These are phyloP conservation scores for Imbricaverruca yamaguchii DNA, from an alignment of 2,888 invertebrate species.

Conservation along the genomic window DNA sequence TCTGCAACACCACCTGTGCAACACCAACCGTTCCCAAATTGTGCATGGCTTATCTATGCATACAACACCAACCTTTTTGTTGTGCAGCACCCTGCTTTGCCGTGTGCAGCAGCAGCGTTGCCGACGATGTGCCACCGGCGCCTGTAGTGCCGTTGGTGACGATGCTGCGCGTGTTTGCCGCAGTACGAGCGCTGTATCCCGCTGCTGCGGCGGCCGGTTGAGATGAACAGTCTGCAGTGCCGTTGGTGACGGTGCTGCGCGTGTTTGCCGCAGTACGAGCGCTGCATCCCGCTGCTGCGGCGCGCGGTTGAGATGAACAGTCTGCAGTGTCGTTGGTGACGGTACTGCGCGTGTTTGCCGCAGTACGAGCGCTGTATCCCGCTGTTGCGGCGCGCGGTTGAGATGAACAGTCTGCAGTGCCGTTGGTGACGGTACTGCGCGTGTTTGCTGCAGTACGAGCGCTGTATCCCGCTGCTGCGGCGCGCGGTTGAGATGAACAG, in stretches of 20 bases:
- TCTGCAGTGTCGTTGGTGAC: slow-evolving; percentile 73
- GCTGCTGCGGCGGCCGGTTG: slow-evolving; percentile 70
- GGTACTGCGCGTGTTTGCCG: slow-evolving; percentile 32
- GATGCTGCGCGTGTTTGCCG: slow-evolving; percentile 32
- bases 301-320: slow-evolving; percentile 73
- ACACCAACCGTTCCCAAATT: too few species aligned
- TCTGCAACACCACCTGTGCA: too few species aligned
- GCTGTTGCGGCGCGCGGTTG: slow-evolving; percentile 70
- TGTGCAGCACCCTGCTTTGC: too few species aligned
- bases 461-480: slow-evolving; percentile 72
- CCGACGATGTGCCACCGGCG: slow-evolving; percentile 44
- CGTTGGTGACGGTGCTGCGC: slow-evolving; percentile 52
- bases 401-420: slow-evolving; percentile 80
- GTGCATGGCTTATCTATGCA: too few species aligned
- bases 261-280: slow-evolving; percentile 52
- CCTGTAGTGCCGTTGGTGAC: slow-evolving; percentile 72
- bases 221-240: slow-evolving; percentile 77
- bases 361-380: slow-evolving; percentile 69
- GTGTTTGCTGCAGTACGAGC: slow-evolving; percentile 52
- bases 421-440: slow-evolving; percentile 52
- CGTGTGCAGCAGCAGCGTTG: slow-evolving; percentile 53
- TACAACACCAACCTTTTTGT: too few species aligned
- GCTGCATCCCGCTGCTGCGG: slow-evolving; percentile 72
- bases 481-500: slow-evolving; percentile 76
- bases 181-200: slow-evolving; percentile 69